Evolutionary conservation across 2,797 vertebrate species (phyloP), one percentile per base, ranked within the genome.

Genomic region (Atherinosoma microstoma): DNA sequence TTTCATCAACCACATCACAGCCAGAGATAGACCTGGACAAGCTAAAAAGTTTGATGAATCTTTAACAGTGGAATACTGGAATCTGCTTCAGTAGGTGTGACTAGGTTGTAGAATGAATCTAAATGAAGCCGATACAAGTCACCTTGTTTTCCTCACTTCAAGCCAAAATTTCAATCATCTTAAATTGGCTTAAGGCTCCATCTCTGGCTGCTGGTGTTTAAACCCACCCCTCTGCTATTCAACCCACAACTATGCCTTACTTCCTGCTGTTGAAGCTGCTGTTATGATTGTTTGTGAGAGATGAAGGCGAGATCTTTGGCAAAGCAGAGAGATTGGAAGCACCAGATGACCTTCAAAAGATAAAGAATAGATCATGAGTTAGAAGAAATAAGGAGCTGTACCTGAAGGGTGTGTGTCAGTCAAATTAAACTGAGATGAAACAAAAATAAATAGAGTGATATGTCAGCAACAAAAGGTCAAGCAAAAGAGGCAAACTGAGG

Each of bases 191-290:
- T 65, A 66, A 58, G 69, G 62, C 66, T 79, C 73, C 40, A 82
- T 86, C 85, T 87, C 87, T 87, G 90, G 87, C 87, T 87, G 84
- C 34, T 77, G 8, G 60, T 62, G 63, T 49, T 29, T 75, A 78
- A 35, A 66, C 84, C 85, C 85, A 73, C 73, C 78, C 82, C 80
- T 75, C 83, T 54, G 10, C 83, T 80, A 73, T 34, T 82, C 67
- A 77, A 72, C 73, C 84, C 73, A 77, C 89, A 91, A 90, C 89
- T 81, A 86, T 90, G 94, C 94, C 98, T 99, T 99, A 99, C 98
- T 98, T 99, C 97, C 97, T 96, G 96, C 96, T 97, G 97, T 96
- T 98, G 97, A 98, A 98, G 97, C 96, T 98, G 96, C 96, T 97
- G 96, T 96, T 98, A 97, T 98, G 98, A 98, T 96, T 99, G 98